A percentile compares a stretch with the other conserved stretches of the same genome.
phyloP scores from a whole-genome alignment of 2,888 invertebrate genomes.

The Luperina nickerlii region DNA sequence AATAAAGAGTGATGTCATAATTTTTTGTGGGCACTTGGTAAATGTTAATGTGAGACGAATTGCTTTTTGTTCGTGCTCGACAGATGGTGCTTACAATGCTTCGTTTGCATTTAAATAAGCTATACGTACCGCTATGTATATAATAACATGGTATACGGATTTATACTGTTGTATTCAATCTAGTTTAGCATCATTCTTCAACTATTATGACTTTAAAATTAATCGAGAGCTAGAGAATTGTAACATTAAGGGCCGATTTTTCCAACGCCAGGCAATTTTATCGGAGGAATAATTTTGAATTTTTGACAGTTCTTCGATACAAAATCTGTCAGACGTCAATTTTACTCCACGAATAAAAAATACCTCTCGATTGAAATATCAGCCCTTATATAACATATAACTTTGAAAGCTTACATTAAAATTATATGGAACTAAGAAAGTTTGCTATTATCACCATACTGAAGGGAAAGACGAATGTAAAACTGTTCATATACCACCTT shows the following conservation, averaged over 20 bases:
- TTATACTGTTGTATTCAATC: constrained; percentile 42
- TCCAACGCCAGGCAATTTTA: no score
- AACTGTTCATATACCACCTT: neutral
- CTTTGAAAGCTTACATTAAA: neutral
- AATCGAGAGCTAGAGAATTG: neutral
- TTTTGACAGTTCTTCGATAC: no score
- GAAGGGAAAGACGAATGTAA: neutral
- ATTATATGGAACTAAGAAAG: neutral
- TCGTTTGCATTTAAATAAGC: constrained; percentile 79
- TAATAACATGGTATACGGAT: constrained; percentile 56
- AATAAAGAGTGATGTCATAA: constrained; percentile 84
- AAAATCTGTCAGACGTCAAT: no score
- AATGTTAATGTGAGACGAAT: constrained; percentile 83
- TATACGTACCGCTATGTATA: constrained; percentile 63
- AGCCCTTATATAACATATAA: neutral
- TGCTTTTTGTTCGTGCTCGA: constrained; percentile 83
- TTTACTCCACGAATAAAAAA: no score
- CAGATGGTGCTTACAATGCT: constrained; percentile 80
- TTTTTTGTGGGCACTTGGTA: constrained; percentile 81
- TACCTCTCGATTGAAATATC: no score
- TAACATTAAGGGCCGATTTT: neutral
- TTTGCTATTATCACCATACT: neutral
- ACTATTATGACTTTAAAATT: constrained; percentile 9
- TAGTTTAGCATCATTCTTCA: constrained; percentile 21
- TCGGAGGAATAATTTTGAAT: no score